Percentiles rank a stretch among this genome's conserved stretches.
Conservation (phyloP, 2,888 invertebrate genomes). For the Ditylenchus weischeri region DNA sequence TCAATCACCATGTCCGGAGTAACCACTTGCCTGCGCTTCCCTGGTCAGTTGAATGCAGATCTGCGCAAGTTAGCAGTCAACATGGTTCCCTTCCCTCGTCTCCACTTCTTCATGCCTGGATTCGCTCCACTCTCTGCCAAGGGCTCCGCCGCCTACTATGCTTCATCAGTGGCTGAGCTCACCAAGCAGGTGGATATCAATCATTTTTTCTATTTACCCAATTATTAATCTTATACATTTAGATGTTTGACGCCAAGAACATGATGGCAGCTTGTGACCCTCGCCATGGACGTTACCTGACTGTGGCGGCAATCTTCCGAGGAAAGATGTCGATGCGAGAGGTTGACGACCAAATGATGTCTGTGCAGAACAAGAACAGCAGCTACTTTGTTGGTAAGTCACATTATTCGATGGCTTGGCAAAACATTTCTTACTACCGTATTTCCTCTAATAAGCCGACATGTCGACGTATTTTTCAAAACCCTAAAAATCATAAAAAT, state of each 20-base stretch:
- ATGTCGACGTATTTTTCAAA: too few relatives aligned
- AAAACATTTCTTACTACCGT: too few relatives aligned
- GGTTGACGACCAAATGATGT: conserved; percentile 84
- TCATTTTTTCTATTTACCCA: conserved; percentile 61
- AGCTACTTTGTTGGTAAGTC: conserved; percentile 58
- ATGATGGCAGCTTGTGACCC: conserved; percentile 65
- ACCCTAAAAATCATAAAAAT: too few relatives aligned
- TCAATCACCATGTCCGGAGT: conserved; percentile 54
- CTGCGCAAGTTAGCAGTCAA: conserved; percentile 66
- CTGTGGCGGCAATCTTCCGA: conserved; percentile 67
- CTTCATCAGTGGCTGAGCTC: conserved; percentile 37
- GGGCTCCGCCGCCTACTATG: conserved; percentile 32
- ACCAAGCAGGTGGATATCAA: conserved; percentile 33
- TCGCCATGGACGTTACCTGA: conserved; percentile 65
- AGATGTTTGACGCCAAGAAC: conserved; percentile 60
- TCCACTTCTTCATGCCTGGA: conserved; percentile 65
- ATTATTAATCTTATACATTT: background rate
- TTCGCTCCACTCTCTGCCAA: conserved; percentile 53
- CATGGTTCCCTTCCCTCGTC: conserved; percentile 92
- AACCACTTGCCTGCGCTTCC: conserved; percentile 70
- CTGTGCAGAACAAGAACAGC: conserved; percentile 85
- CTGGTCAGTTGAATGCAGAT: conserved; percentile 80
- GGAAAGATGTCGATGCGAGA: conserved; percentile 67
- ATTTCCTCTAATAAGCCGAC: too few relatives aligned
- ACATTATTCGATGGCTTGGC: too few relatives aligned